Conservation (phyloP, 2,797 vertebrate species). For the Sebastes taczanowskii region DNA sequence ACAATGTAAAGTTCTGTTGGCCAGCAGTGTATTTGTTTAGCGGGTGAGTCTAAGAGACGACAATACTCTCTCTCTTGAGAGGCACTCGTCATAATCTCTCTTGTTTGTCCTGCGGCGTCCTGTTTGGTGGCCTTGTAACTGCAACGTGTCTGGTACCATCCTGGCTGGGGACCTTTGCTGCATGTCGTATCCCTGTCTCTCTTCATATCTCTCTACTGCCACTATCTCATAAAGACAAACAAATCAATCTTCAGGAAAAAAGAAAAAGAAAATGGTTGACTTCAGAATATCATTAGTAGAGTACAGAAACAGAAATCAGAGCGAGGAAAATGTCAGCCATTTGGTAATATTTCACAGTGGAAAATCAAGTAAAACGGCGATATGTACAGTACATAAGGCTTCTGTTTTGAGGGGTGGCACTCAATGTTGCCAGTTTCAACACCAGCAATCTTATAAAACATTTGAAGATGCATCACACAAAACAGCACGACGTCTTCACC, state of each 20-base stretch:
- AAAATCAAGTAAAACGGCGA: too few relatives aligned
- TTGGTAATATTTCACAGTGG: too few relatives aligned
- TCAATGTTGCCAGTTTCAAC: too few relatives aligned
- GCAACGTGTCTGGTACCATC: background rate
- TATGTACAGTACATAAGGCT: too few relatives aligned
- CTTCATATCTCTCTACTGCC: background rate
- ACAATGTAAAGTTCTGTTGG: background rate
- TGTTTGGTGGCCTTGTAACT: background rate
- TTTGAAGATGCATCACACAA: too few relatives aligned
- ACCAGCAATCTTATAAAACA: too few relatives aligned
- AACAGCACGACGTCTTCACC: too few relatives aligned
- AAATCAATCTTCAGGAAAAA: background rate
- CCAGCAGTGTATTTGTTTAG: constrained; percentile 44
- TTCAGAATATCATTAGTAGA: background rate
- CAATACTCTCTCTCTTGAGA: background rate
- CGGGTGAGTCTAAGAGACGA: constrained; percentile 18
- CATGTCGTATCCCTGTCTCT: background rate
- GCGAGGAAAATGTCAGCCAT: too few relatives aligned
- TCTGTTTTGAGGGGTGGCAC: too few relatives aligned
- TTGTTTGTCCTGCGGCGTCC: background rate
- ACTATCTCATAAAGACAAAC: background rate
- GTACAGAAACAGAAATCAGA: too few relatives aligned
- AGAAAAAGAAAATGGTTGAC: background rate
- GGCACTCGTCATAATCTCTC: background rate
- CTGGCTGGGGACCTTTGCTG: background rate